phyloP scores from a whole-genome alignment of 1,140 invertebrate genomes.

The Papilio glaucus region DNA sequence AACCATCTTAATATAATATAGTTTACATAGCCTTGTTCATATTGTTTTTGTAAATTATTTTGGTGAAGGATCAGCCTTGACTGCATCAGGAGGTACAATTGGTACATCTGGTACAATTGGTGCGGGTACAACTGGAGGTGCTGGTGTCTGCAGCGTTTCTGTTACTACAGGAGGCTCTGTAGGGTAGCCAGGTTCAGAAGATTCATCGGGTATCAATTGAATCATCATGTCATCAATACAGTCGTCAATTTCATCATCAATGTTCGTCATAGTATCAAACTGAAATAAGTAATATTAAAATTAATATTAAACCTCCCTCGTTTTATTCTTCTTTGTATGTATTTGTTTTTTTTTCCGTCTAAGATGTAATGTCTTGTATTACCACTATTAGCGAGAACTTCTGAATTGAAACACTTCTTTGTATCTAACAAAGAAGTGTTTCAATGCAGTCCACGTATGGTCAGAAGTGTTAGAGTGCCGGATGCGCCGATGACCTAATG shows the following conservation, averaged over 20 bases:
- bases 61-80: neutral
- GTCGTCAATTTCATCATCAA: slow-evolving; percentile 12
- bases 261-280: slow-evolving; percentile 24
- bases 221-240: slow-evolving; percentile 32
- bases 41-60: neutral
- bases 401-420: no score
- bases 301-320: neutral
- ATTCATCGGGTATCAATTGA: slow-evolving; percentile 22
- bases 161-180: neutral
- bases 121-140: neutral
- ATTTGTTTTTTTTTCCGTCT: no score
- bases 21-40: slow-evolving; percentile 5
- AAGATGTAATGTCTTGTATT: no score
- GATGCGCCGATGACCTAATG: no score
- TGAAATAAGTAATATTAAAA: neutral
- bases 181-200: slow-evolving; percentile 15
- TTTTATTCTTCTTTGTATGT: no score
- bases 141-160: neutral
- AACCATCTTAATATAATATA: slow-evolving; percentile 1
- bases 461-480: neutral
- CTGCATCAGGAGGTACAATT: neutral
- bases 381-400: no score
- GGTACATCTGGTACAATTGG: neutral
- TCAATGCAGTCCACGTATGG: no score
- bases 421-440: no score